These are phyloP conservation scores for Pygoscelis adeliae DNA, from an alignment of 2,113 vertebrate genomes.

Conservation along the genomic window DNA sequence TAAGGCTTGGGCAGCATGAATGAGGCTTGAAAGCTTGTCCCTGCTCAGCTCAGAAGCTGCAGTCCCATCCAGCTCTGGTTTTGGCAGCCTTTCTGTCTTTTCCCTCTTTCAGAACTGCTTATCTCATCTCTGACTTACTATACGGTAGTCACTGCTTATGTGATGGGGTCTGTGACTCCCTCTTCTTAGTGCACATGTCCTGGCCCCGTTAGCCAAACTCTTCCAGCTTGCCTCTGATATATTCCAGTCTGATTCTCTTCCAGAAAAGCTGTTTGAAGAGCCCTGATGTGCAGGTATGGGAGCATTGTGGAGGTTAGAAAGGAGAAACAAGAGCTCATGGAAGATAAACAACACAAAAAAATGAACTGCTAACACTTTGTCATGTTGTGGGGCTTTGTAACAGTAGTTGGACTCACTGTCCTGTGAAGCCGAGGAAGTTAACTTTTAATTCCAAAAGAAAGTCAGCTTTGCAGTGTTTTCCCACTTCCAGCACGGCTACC, in stretches of 20 bases:
- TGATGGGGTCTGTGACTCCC: not conserved
- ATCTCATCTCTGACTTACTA: not conserved
- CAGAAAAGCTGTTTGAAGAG: not conserved
- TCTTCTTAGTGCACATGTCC: not conserved
- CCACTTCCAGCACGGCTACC: not conserved
- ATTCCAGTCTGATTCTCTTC: not conserved
- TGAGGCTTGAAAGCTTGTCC: not conserved
- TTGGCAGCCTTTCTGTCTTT: not conserved
- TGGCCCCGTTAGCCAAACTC: not conserved
- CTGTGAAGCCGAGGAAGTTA: not conserved
- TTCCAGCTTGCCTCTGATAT: not conserved
- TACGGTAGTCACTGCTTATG: not conserved
- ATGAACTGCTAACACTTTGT: not conserved
- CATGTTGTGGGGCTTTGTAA: not conserved
- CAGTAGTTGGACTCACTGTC: not conserved
- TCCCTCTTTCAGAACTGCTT: not conserved
- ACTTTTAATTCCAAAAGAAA: not conserved
- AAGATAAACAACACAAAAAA: not conserved
- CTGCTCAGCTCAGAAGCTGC: not conserved
- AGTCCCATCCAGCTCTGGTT: not conserved
- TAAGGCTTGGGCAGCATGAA: not conserved
- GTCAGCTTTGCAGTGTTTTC: not conserved
- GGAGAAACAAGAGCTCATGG: not conserved
- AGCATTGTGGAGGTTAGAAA: not conserved
- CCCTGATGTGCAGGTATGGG: not conserved